Evolutionary conservation across 2,797 vertebrate genomes (phyloP), one percentile per base, ranked within the genome.

Genomic region (Oophaga sylvatica): DNA sequence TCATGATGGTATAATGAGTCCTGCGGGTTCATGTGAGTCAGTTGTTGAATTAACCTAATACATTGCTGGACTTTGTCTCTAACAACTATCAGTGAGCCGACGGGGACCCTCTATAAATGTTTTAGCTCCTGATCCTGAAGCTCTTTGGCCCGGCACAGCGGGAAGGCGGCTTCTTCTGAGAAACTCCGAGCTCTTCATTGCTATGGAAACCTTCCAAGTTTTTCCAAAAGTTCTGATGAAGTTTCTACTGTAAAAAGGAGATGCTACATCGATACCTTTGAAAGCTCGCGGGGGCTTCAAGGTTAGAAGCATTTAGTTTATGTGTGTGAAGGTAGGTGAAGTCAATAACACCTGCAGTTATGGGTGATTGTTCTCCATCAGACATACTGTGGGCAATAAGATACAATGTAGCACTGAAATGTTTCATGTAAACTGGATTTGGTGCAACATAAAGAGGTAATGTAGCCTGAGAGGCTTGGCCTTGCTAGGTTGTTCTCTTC

Each of bases 191-290:
- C 60, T 84, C 87, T 65, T 12, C 12, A 81, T 81, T 59, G 68
- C 78, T 56, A 75, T 85, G 78, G 83, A 88, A 88, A 85, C 83
- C 59, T 62, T 22, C 26, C 80, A 70, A 70, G 35, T 81, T 71
- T 57, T n/a, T 73, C 41, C 31, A 35, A 62, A 81, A 81, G 67
- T 73, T 87, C 63, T 81, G 6, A 81, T 41, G 68, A 87, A 82
- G 62, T 79, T 78, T 12, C 26, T 5, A 6, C 57, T 29, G 41
- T 4, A 29, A 77, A 22, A n/a, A 16, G 8, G 0, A n/a, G n/a
- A 20, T 26, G 17, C 53, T 17, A 0, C 1, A 57, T 78, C 7
- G 8, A 78, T 2, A 2, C 15, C 73, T 48, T 26, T 48, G 73
- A 76, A 53, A 20, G n/a, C 12, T 78, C 3, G 22, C n/a, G 29